Evolutionary conservation across 2,888 invertebrate genomes (phyloP).

Genomic region (Syrista parreyssii): DNA sequence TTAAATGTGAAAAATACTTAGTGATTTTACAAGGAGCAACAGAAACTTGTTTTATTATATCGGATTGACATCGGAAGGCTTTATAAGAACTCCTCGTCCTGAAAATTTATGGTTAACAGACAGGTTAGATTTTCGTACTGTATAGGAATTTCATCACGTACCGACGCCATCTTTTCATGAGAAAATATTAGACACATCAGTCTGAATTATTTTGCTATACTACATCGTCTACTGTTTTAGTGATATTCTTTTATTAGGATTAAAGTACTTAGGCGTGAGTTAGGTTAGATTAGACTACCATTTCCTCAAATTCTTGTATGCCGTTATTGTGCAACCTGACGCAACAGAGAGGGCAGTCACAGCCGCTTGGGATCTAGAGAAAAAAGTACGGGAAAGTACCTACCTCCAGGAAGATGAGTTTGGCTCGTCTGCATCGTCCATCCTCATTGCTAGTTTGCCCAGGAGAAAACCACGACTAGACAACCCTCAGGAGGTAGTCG

Average conservation of each 20-base stretch:
- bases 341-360: neutral
- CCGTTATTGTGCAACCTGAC: neutral
- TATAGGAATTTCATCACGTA: neutral
- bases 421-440: conserved; percentile 34
- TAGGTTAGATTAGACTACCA: neutral
- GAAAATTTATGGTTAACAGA: neutral
- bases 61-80: neutral
- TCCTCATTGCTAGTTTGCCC: conserved; percentile 35
- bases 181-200: neutral
- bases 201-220: neutral
- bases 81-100: neutral
- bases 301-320: neutral
- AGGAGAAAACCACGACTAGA: conserved; percentile 19
- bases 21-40: neutral
- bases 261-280: neutral
- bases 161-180: neutral
- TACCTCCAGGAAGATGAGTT: conserved; percentile 26
- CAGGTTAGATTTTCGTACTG: neutral
- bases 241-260: neutral
- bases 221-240: neutral
- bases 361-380: neutral
- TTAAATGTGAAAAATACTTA: neutral
- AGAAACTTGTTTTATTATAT: neutral
- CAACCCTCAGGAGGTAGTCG: neutral
- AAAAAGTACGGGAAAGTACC: neutral